Conservation (phyloP, 2,888 invertebrate genomes). For the Xestia sexstrigata region DNA sequence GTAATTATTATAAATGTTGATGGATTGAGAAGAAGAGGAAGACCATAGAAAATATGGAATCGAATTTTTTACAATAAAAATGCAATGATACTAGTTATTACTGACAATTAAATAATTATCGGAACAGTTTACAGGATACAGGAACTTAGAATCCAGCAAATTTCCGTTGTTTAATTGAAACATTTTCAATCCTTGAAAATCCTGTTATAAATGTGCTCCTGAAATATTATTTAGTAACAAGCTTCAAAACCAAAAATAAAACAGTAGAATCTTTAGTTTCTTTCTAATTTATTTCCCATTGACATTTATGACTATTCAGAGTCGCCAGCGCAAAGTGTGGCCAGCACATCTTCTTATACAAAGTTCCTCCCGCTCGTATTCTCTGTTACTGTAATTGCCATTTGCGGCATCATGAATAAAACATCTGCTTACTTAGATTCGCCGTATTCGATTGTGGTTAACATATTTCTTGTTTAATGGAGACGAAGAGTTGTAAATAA, state of each 20-base stretch:
- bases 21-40: no score
- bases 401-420: constrained; percentile 84
- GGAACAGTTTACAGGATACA: not conserved
- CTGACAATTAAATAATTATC: not conserved
- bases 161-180: not conserved
- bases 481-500: constrained; percentile 77
- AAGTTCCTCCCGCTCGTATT: constrained; percentile 53
- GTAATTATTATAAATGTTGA: no score
- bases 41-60: no score
- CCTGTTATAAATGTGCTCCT: not conserved
- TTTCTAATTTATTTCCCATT: constrained; percentile 13
- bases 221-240: not conserved
- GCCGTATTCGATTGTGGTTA: constrained; percentile 81
- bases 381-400: constrained; percentile 84
- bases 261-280: not conserved
- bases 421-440: constrained; percentile 84
- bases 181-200: not conserved
- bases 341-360: constrained; percentile 52
- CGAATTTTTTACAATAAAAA: no score
- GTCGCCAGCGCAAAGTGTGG: constrained; percentile 23
- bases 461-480: constrained; percentile 80
- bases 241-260: not conserved
- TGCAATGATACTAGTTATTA: not conserved
- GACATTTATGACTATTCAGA: constrained; percentile 38
- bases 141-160: not conserved